Base-by-base conservation (phyloP, 2,113 vertebrate species). In the Serinus canaria region DNA sequence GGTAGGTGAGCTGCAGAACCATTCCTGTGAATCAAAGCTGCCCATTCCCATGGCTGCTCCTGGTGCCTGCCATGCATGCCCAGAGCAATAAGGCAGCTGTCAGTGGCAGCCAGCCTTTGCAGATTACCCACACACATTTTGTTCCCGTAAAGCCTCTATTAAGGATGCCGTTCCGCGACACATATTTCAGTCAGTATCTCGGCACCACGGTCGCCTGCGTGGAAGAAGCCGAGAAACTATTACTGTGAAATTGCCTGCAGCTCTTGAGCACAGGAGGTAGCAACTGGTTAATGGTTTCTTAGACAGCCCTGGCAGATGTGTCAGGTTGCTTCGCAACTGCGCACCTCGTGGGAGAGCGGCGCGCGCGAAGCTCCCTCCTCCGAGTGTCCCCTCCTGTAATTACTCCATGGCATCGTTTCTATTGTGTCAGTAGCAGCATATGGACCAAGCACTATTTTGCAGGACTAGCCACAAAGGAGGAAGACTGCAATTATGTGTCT, bases 221-320 rank as follows among this genome's bases (percentile, higher is more conserved):
- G 83, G 95, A 84, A 91, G 91, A 90, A 95, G 87, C 47, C 1
- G 30, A 89, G 91, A 92, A 96, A 79, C 78, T 81, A 89, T 91
- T 70, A 83, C 72, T 92, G 87, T 95, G 92, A 93, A 96, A 96
- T 95, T 93, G 87, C 84, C 85, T 89, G 81, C 82, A 90, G 87
- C 94, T 91, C 89, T 84, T 22, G 46, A 83, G 66, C 92, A 81
- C 96, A 95, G 94, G 93, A 95, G 85, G 91, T 50, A 88, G 93
- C 82, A 91, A 91, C 74, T 94, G 91, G 93, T 92, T 95, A 88
- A 86, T 82, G 47, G 87, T 93, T 95, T 94, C 91, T 92, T 82
- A 91, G 90, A 94, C 80, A 93, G 94, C 43, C 75, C 93, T 94
- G 91, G 91, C 84, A 97, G 67, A 83, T 90, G 63, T 70, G 81